Percentiles rank a stretch among this genome's conserved stretches.
phyloP scores from a whole-genome alignment of 2,797 vertebrate genomes.

The Selene dorsalis region DNA sequence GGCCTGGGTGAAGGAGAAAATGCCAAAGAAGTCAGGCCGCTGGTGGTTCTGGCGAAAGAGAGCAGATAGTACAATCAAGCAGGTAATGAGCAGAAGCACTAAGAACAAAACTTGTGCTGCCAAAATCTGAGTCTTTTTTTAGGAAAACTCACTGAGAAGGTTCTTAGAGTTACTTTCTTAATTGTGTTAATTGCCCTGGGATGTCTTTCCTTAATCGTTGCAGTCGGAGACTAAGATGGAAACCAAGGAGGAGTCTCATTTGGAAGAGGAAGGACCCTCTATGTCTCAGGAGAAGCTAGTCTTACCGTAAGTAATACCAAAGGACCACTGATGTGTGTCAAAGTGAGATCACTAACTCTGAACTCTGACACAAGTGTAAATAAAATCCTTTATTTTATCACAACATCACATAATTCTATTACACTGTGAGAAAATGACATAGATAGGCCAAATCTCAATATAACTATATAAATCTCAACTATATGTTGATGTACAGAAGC shows the following conservation, averaged over 20 bases:
- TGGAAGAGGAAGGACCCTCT: slow-evolving; percentile 82
- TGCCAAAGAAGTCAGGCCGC: slow-evolving; percentile 98
- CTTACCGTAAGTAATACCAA: slow-evolving; percentile 76
- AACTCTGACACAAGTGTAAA: neutral
- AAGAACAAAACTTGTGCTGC: neutral
- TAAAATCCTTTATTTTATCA: neutral
- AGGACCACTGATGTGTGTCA: slow-evolving; percentile 3
- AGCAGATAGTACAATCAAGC: slow-evolving; percentile 92
- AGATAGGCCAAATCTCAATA: neutral
- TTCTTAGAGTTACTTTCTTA: neutral
- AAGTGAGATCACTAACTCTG: slow-evolving; percentile 23
- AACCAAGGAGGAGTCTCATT: slow-evolving; percentile 86
- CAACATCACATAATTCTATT: neutral
- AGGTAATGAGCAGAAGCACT: slow-evolving; percentile 79
- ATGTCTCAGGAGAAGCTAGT: slow-evolving; percentile 84
- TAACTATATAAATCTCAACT: too few relatives aligned
- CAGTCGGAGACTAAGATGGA: slow-evolving; percentile 92
- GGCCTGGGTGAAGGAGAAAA: slow-evolving; percentile 98
- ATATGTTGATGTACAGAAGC: neutral
- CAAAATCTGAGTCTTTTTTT: neutral
- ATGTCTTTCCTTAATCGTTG: slow-evolving; percentile 33
- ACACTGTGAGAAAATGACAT: neutral
- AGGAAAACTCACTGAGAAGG: neutral
- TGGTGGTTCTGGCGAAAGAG: slow-evolving; percentile 99
- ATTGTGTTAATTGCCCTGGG: neutral